A percentile compares a stretch with the other conserved stretches of the same genome.
Conservation (phyloP, 2,888 invertebrate genomes). For the Platypus cylindrus region DNA sequence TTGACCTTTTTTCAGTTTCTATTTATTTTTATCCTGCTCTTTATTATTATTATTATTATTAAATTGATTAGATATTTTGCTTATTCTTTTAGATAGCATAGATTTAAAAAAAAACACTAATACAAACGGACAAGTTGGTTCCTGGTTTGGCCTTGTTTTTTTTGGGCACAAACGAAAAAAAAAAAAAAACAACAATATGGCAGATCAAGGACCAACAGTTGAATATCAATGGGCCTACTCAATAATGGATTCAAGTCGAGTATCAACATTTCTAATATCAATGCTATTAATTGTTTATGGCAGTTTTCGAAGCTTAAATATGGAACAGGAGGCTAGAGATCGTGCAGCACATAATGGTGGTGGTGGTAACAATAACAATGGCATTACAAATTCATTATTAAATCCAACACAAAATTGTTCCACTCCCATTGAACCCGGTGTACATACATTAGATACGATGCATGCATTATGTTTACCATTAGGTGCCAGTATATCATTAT, state of each 20-base stretch:
- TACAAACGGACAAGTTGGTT: background rate
- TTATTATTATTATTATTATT: background rate
- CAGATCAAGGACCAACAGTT: conserved; percentile 29
- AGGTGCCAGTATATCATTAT: conserved; percentile 88
- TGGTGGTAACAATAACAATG: too few relatives aligned
- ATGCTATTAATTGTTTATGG: conserved; percentile 96
- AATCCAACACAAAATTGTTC: conserved; percentile 29
- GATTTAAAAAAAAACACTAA: conserved; percentile 7
- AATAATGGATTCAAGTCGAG: conserved; percentile 93
- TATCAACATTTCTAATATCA: conserved; percentile 93
- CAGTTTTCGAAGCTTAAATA: conserved; percentile 90
- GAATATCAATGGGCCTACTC: conserved; percentile 84
- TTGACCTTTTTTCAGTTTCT: conserved; percentile 14
- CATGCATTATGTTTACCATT: conserved; percentile 93
- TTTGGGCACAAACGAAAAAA: too few relatives aligned
- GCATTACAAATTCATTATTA: conserved; percentile 30
- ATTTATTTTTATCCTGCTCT: too few relatives aligned
- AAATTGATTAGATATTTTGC: background rate
- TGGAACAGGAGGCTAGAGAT: conserved; percentile 86
- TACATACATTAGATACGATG: conserved; percentile 92
- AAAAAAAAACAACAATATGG: conserved; percentile 17
- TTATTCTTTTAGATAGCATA: conserved; percentile 18
- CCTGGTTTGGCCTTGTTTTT: background rate
- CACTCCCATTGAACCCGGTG: conserved; percentile 32
- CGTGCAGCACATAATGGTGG: too few relatives aligned